Percentiles rank a stretch among this genome's conserved stretches.
Evolutionary conservation across 2,888 invertebrate species (phyloP).

Genomic region (Pediacus dermestoides): DNA sequence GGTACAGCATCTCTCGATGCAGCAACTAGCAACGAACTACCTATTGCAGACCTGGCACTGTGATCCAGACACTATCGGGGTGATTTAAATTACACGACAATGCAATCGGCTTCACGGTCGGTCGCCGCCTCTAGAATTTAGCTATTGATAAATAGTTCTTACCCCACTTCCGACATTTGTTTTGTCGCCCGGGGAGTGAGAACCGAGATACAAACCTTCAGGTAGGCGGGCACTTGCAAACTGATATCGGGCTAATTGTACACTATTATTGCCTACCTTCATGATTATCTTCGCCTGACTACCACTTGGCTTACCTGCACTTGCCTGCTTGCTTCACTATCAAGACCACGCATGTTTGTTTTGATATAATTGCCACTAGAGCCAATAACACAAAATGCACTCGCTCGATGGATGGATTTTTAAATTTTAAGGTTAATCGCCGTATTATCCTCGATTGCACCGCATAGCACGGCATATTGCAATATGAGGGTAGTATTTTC

Average conservation of each 20-base stretch:
- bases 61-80: constrained; percentile 30
- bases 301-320: constrained; percentile 26
- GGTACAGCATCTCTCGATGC: constrained; percentile 5
- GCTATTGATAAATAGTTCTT: constrained; percentile 41
- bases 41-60: not conserved
- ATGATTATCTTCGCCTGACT: constrained; percentile 32
- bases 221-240: constrained; percentile 22
- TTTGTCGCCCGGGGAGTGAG: constrained; percentile 35
- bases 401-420: no score
- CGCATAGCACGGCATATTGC: no score
- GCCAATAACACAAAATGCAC: no score
- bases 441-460: no score
- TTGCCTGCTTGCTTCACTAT: constrained; percentile 18
- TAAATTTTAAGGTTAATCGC: no score
- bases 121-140: constrained; percentile 38
- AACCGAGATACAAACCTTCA: constrained; percentile 12
- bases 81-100: constrained; percentile 40
- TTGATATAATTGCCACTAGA: no score
- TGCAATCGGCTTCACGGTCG: constrained; percentile 35
- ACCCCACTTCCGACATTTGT: constrained; percentile 40
- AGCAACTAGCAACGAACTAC: no score
- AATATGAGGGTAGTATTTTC: no score
- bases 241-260: constrained; percentile 36
- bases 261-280: constrained; percentile 35
- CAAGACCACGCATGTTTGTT: constrained; percentile 19